These are phyloP conservation scores for Ophion ventricosus DNA, from an alignment of 2,888 invertebrate species.

Conservation along the genomic window DNA sequence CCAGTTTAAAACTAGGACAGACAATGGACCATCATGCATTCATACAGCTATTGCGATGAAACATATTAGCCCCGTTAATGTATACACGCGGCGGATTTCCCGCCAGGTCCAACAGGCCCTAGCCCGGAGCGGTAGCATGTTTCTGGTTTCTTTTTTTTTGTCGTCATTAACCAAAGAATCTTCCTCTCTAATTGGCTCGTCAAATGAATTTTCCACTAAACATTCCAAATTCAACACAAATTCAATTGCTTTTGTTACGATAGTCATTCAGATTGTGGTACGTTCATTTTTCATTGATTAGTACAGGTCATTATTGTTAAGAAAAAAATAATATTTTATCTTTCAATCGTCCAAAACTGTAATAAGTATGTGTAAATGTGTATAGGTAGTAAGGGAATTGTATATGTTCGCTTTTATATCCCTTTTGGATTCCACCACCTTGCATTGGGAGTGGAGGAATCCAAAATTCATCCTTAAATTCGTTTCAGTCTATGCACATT, in stretches of 20 bases:
- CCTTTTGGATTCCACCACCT: no score
- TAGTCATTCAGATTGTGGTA: neutral
- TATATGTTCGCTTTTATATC: no score
- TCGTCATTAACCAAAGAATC: neutral
- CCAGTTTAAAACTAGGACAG: neutral
- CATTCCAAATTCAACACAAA: neutral
- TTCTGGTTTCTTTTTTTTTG: neutral
- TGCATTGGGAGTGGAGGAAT: no score
- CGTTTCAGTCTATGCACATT: neutral
- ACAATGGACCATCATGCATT: slow-evolving; percentile 42
- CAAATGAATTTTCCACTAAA: neutral
- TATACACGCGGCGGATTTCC: neutral
- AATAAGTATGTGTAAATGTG: no score
- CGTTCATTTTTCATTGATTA: neutral
- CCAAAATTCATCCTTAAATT: no score
- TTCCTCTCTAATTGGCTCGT: neutral
- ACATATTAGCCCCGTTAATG: slow-evolving; percentile 43
- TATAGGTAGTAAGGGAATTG: no score
- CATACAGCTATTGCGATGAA: slow-evolving; percentile 34
- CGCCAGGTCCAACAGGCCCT: neutral
- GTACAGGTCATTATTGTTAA: neutral
- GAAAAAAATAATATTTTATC: no score
- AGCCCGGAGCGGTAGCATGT: neutral
- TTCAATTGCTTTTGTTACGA: neutral
- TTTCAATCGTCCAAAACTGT: no score